phyloP scores from a whole-genome alignment of 23 tunicate genomes.

The Phallusia fumigata region DNA sequence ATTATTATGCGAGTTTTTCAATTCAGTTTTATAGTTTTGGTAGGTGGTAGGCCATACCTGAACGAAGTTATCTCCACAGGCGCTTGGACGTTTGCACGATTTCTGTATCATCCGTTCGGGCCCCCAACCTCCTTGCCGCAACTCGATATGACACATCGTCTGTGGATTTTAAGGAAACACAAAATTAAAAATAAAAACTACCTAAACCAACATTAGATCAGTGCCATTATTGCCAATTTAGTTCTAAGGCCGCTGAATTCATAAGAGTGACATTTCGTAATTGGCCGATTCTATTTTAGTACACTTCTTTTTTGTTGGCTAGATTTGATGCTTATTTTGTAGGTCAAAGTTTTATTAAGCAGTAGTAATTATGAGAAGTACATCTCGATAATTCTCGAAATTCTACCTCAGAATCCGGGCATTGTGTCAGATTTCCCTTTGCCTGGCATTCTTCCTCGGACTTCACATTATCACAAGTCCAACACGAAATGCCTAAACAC shows the following conservation, averaged over 20 bases:
- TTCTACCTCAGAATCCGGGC: conserved; percentile 19
- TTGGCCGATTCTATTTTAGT: no score
- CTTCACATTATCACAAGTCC: conserved; percentile 10
- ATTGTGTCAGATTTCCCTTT: background rate
- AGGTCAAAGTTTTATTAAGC: background rate
- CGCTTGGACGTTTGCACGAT: conserved; percentile 13
- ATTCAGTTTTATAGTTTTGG: no score
- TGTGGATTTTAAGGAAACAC: background rate
- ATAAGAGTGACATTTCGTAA: no score
- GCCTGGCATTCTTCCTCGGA: conserved; percentile 13
- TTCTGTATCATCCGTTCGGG: background rate
- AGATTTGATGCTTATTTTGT: background rate
- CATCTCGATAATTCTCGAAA: no score
- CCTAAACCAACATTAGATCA: no score
- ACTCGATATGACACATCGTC: conserved; percentile 10
- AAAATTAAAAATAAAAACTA: background rate
- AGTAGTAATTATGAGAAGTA: background rate
- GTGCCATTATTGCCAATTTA: no score
- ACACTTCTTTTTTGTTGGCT: no score
- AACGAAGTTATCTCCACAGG: background rate
- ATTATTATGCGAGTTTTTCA: no score
- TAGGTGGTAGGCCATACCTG: background rate
- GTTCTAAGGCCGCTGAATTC: no score
- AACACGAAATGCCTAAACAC: background rate
- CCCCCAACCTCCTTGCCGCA: conserved; percentile 20